A percentile compares a stretch with the other conserved stretches of the same genome.
These are phyloP conservation scores for Capitella teleta DNA, from an alignment of 1,140 invertebrate species.

Conservation along the genomic window DNA sequence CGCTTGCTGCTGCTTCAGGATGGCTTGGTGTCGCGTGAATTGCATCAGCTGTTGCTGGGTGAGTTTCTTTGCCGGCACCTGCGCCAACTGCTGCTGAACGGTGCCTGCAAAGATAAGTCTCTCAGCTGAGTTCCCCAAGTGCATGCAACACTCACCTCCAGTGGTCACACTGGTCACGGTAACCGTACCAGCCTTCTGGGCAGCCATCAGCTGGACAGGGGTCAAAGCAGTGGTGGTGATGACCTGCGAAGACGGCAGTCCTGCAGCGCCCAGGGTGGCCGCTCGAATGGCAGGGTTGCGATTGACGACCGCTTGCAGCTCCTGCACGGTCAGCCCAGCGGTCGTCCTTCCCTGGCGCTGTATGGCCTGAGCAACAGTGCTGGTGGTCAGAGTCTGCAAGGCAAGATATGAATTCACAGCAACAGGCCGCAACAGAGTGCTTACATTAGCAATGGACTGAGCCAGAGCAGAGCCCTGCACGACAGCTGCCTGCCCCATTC, in stretches of 20 bases:
- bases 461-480: too few relatives aligned
- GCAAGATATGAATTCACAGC: too few relatives aligned
- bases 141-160: conserved; percentile 3
- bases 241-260: conserved; percentile 6
- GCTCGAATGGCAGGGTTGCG: not conserved
- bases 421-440: too few relatives aligned
- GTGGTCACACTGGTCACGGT: too few relatives aligned
- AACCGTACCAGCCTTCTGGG: conserved; percentile 43
- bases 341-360: conserved; percentile 13
- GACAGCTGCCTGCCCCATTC: too few relatives aligned
- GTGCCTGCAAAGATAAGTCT: conserved; percentile 13
- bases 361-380: conserved; percentile 20
- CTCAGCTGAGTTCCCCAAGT: conserved; percentile 4
- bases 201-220: conserved; percentile 46
- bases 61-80: conserved; percentile 19
- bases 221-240: conserved; percentile 43
- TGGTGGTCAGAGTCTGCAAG: conserved; percentile 23
- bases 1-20: too few relatives aligned
- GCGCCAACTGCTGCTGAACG: conserved; percentile 21
- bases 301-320: not conserved
- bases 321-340: not conserved
- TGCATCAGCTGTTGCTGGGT: conserved; percentile 23
- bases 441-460: too few relatives aligned
- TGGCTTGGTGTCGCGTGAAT: too few relatives aligned
- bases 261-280: too few relatives aligned